Evolutionary conservation across 2,888 invertebrate species (phyloP), one percentile per base, ranked within the genome.

Genomic region (Apodemia duryi): DNA sequence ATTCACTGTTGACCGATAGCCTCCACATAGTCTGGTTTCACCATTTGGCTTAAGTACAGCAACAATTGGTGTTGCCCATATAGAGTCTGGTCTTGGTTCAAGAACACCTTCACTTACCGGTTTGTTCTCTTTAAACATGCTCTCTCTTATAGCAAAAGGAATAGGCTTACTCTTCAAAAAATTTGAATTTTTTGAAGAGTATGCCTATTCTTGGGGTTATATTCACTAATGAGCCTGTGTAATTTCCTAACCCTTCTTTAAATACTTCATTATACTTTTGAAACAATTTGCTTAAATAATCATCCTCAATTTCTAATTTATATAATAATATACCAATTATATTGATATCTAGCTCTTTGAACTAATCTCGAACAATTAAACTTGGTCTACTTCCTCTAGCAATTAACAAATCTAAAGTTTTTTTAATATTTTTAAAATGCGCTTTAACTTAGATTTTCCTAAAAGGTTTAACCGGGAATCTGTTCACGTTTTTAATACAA

Each of bases 21-120:
- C 46, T n/a, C 46, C 46, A 13, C 13, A n/a, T 6, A n/a, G 49
- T 49, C 49, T 49, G 49, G n/a, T 6, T 49, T 13, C 13, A 6
- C 49, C 49, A 49, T 49, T 49, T 6, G 49, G n/a, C 6, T 49
- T 49, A 6, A 49, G n/a, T 2, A 49, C n/a, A 3, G 49, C 49
- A 49, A 49, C 49, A 49, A 49, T n/a, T 6, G n/a, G 49, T 49
- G 49, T n/a, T 49, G n/a, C 49, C 49, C 49, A 49, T 49, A n/a
- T 49, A n/a, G 49, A 49, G 5, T 49, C n/a, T 49, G 49, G 49
- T n/a, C n/a, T 49, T 4, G 49, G 49, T 49, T 49, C 49, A 1
- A 49, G 13, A 6, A 49, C 49, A 13, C n/a, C 49, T 49, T 49
- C 49, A n/a, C 10, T 49, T 13, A 49, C 49, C n/a, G n/a, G 49